Evolutionary conservation across 35 echinoderm and acorn worm species (phyloP), one percentile per base, ranked within the genome.

Genomic region (Heliocidaris tuberculata): DNA sequence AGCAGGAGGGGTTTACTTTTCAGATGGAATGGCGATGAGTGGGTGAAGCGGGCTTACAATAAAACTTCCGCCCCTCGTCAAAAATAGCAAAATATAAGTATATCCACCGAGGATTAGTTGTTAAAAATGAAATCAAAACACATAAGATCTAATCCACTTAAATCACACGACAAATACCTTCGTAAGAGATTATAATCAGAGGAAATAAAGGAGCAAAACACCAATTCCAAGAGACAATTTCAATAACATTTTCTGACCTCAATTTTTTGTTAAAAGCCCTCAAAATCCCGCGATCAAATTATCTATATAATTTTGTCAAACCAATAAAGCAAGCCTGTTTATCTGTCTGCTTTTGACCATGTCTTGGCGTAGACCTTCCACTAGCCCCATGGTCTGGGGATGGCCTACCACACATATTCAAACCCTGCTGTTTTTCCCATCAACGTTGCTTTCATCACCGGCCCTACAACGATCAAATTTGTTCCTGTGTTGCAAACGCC

Each of bases 381-480:
- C 24, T 71, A 27, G 61, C 19, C 24, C 61, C 19, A 16, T 71
- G 61, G 61, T 71, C 24, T 17, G 61, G 24, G 61, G 16, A 78
- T 78, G 21, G 65, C 65, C 65, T 78, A 78, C 65, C 32, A 89
- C 31, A 86, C 85, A 86, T 86, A 86, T 32, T 86, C n/a, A 42
- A 32, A 2, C 91, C 91, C 91, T 93, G 91, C 91, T 93, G 91
- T 21, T 93, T 93, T 93, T 59, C 19, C 91, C 91, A 93, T 93
- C 91, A 93, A 42, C 91, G 12, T 49, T 30, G 91, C 91, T 93
- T 93, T 93, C 91, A 93, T 48, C 91, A 93, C 91, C 32, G 31
- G 91, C 21, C 48, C 91, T 93, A 93, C 91, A 93, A 93, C 91
- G 91, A 59, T 93, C 91, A 93, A 93, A 93, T 93, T 93, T 93